phyloP scores from a whole-genome alignment of 2,797 vertebrate genomes.

The Miichthys miiuy region DNA sequence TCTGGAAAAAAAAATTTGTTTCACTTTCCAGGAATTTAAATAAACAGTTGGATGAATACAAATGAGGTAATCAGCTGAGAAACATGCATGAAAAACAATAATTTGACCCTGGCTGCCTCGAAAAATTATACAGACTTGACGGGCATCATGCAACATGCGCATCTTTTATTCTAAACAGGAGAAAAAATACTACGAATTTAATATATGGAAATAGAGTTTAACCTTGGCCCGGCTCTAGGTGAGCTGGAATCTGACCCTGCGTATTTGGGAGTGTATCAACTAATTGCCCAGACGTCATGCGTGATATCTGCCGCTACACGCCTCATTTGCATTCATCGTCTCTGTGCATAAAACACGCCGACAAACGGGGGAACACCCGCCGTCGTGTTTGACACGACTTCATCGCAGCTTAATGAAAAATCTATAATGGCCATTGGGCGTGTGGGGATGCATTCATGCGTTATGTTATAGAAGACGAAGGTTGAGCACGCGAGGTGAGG shows the following conservation, averaged over 20 bases:
- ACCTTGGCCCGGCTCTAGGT: background rate
- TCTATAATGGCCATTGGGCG: conserved; percentile 37
- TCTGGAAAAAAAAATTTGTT: background rate
- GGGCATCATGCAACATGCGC: background rate
- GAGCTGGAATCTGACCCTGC: conserved; percentile 21
- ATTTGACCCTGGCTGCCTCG: background rate
- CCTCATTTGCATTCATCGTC: conserved; percentile 62
- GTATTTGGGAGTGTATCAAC: background rate
- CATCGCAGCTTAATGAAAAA: conserved; percentile 50
- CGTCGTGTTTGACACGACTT: conserved; percentile 45
- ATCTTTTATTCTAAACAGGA: conserved; percentile 26
- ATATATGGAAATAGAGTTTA: background rate
- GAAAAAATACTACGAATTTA: background rate
- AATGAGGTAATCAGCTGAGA: conserved; percentile 14
- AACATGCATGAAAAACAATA: conserved; percentile 13
- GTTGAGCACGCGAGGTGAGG: conserved; percentile 10
- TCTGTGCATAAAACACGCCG: conserved; percentile 41
- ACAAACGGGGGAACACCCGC: background rate
- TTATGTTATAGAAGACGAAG: conserved; percentile 40
- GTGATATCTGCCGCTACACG: conserved; percentile 4
- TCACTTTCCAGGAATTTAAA: background rate
- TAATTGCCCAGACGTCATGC: conserved; percentile 51
- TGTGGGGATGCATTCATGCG: conserved; percentile 65
- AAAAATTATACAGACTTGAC: conserved; percentile 12
- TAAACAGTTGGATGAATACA: conserved; percentile 20